A percentile compares a stretch with the other conserved stretches of the same genome.
Conservation (phyloP, 2,797 vertebrate species). For the Eidolon dupreanum region DNA sequence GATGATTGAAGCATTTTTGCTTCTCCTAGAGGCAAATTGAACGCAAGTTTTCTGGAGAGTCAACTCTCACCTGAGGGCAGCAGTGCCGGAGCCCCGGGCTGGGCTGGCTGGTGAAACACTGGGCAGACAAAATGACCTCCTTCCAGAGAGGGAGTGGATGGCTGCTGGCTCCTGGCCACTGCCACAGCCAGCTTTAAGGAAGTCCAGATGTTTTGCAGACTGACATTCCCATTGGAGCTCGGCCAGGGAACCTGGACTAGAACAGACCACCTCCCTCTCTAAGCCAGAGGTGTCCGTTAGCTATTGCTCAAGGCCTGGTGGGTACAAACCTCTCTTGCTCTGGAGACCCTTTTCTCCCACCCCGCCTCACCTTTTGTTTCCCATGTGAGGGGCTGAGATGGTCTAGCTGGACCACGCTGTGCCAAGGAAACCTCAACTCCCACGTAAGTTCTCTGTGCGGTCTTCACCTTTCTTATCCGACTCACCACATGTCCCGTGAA, state of each 20-base stretch:
- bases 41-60: not conserved
- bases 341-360: not conserved
- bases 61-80: not conserved
- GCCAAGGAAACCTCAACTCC: not conserved
- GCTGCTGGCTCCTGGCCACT: not conserved
- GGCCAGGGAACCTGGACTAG: not conserved
- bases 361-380: not conserved
- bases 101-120: not conserved
- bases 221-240: not conserved
- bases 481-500: not conserved
- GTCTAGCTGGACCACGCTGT: not conserved
- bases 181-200: not conserved
- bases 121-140: not conserved
- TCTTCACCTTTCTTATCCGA: not conserved
- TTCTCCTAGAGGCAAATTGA: not conserved
- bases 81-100: not conserved
- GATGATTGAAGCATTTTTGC: not conserved
- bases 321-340: not conserved
- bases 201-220: not conserved
- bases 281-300: not conserved
- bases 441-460: not conserved
- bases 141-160: not conserved
- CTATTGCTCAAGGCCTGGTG: not conserved
- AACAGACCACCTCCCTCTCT: not conserved
- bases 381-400: not conserved